Evolutionary conservation across 2,888 invertebrate species (phyloP).

Genomic region (Seira musarum): DNA sequence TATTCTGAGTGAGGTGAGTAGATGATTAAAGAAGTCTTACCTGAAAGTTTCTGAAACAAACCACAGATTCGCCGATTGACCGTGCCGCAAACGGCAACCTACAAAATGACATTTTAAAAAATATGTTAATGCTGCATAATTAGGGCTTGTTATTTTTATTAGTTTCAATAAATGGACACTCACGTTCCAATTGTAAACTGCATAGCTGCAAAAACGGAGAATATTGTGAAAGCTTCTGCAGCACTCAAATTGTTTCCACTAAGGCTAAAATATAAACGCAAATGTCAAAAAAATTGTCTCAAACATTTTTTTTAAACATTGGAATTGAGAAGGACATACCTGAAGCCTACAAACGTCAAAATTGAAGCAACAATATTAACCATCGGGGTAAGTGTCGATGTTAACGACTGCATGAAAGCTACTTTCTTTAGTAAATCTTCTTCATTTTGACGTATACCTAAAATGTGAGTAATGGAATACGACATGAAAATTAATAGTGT

Average conservation of each 20-base stretch:
- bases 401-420: conserved; percentile 73
- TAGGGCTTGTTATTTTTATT: no score
- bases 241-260: conserved; percentile 70
- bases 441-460: conserved; percentile 71
- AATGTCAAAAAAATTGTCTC: no score
- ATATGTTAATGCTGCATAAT: no score
- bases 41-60: conserved; percentile 72
- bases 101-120: no score
- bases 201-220: conserved; percentile 73
- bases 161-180: conserved; percentile 18
- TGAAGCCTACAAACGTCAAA: conserved; percentile 72
- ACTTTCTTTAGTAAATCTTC: conserved; percentile 71
- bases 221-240: conserved; percentile 72
- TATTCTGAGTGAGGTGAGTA: not conserved
- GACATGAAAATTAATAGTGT: no score
- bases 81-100: conserved; percentile 69
- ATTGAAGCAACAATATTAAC: conserved; percentile 73
- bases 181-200: conserved; percentile 73
- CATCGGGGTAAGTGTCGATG: conserved; percentile 72
- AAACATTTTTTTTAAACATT: no score
- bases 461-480: no score
- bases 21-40: conserved; percentile 54
- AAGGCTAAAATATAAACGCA: conserved; percentile 68
- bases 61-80: conserved; percentile 71
- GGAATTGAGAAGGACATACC: no score